Base-by-base conservation (phyloP, 1,140 invertebrate genomes). In the Nephila pilipes region DNA sequence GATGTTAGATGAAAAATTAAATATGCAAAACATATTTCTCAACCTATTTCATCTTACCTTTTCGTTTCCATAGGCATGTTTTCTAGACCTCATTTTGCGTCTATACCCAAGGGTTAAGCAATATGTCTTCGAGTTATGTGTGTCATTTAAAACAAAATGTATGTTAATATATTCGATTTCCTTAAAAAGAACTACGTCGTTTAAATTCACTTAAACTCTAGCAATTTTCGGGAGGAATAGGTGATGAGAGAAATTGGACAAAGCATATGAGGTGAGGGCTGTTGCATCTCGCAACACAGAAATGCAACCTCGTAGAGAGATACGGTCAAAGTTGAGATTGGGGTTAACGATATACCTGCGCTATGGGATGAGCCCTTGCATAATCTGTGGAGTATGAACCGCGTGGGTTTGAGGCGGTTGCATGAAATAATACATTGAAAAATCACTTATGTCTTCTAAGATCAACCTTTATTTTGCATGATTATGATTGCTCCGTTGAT, bases 251-350 rank as follows among this genome's bases (percentile, higher is more conserved):
- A n/a, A 18, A 25, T 29, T 32, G 29, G 5, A 36, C 14, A 75
- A 32, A 29, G 12, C 25, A 18, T 46, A 46, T 29, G 29, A 75
- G 69, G 29, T 29, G 69, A 75, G 69, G 69, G 69, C 32, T 36
- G 25, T 32, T 18, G 18, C 29, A 36, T 18, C 16, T 75, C 69
- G 29, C 32, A 75, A 75, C 36, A 32, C 69, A 75, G 18, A 29
- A 75, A 32, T 32, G 18, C 69, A 75, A 75, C 69, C 63, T 75
- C 69, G 18, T 18, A 32, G 29, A 75, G n/a, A n/a, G 22, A 25
- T 57, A 46, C 22, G 81, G 81, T 83, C 81, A 46, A 83, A 83
- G 81, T 83, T 83, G 81, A 83, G 81, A 75, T 36, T 83, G 46
- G 55, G 81, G 81, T 83, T 83, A 83, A 83, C 46, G 81, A 83